These are phyloP conservation scores for Peromyscus leucopus DNA, from an alignment of 2,113 vertebrate genomes.

Conservation along the genomic window DNA sequence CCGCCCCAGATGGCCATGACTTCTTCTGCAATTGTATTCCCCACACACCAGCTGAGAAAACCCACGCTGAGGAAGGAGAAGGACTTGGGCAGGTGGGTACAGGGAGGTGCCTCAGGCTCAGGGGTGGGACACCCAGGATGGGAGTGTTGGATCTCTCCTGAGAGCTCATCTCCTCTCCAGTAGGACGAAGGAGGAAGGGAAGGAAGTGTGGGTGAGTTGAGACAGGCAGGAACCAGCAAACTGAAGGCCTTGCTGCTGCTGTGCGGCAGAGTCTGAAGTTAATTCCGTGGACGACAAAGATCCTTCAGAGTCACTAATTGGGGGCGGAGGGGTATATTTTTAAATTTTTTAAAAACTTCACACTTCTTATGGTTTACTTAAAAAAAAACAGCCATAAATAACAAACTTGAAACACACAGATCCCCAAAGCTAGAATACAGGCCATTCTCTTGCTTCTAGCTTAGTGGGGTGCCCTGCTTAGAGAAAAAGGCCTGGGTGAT, in stretches of 20 bases:
- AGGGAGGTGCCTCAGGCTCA: neutral
- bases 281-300: neutral
- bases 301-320: neutral
- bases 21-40: neutral
- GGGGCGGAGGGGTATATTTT: neutral
- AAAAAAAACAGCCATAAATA: constrained; percentile 64
- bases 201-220: neutral
- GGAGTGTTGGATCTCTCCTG: neutral
- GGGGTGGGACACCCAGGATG: neutral
- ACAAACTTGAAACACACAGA: constrained; percentile 63
- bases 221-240: neutral
- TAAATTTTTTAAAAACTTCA: neutral
- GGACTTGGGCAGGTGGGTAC: neutral
- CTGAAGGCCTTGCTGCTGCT: neutral
- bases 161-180: neutral
- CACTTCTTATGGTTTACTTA: constrained; percentile 21
- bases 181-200: neutral
- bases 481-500: constrained; percentile 51
- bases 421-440: constrained; percentile 55
- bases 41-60: neutral
- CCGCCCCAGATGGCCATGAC: neutral
- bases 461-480: constrained; percentile 53
- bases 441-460: constrained; percentile 39
- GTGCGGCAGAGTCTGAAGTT: neutral
- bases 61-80: neutral